Evolutionary conservation across 1,140 invertebrate species (phyloP), one percentile per base, ranked within the genome.

Genomic region (Papilio machaon): DNA sequence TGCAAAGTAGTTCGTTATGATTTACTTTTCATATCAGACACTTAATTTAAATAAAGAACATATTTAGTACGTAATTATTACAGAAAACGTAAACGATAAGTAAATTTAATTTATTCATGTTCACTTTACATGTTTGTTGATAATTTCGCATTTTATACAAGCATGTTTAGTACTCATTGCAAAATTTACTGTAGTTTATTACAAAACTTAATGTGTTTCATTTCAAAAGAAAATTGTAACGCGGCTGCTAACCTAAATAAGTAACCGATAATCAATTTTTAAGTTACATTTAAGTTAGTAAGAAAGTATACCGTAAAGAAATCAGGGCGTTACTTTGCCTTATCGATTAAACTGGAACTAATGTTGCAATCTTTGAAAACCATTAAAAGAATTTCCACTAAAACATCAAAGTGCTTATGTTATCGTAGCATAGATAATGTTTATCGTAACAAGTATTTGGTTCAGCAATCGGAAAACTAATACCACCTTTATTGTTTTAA

Each of bases 351-450:
- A 11, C 64, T 70, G 64, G 64, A 70, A 70, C 64, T 30, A 70
- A 35, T 70, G 64, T 70, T 70, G 64, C 64, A 70, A 70, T 70
- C 35, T 70, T 70, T 70, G 11, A 35, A 70, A 70, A 70, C 64
- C 64, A 70, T 70, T 70, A 70, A 30, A 35, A 38, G 13, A 70
- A 70, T 70, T 70, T 70, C 38, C 64, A 70, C 64, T 70, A 70
- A 70, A 38, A 38, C 64, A 70, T 70, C 64, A 70, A 35, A 70
- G 30, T 70, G 30, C 30, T 70, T 70, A 15, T 35, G 13, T 70
- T 70, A 70, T 70, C 64, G 2, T 15, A 38, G 11, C 64, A 70
- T 17, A 70, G 64, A 70, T 70, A 70, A 70, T 70, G 30, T 35
- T 70, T 70, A 70, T 70, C 64, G 64, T 70, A 70, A 15, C 52